Conservation (phyloP, 2,113 vertebrate species). For the Guaruba guarouba region DNA sequence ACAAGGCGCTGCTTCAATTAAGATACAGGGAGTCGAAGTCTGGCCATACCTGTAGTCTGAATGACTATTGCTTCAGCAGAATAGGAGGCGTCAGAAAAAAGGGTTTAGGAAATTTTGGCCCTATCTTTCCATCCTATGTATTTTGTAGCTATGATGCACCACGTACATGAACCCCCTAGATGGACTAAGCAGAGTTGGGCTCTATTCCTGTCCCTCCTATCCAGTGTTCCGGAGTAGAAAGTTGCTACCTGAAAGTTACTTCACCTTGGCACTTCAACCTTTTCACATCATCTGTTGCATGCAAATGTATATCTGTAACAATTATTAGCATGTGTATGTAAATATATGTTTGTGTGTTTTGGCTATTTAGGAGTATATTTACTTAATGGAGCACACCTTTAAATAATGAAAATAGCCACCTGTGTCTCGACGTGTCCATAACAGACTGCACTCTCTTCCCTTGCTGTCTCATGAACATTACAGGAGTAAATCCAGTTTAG, state of each 20-base stretch:
- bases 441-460: not conserved
- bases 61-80: not conserved
- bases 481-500: not conserved
- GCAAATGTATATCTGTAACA: not conserved
- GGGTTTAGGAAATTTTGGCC: not conserved
- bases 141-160: not conserved
- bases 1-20: not conserved
- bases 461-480: not conserved
- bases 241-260: not conserved
- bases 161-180: not conserved
- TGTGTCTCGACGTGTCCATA: not conserved
- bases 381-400: not conserved
- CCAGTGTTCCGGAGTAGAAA: not conserved
- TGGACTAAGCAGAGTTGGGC: not conserved
- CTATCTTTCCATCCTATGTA: not conserved
- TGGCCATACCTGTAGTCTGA: not conserved
- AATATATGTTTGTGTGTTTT: not conserved
- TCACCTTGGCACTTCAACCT: not conserved
- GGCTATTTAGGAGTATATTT: not conserved
- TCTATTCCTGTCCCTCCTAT: not conserved
- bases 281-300: conserved; percentile 25
- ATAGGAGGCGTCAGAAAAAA: not conserved
- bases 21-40: not conserved
- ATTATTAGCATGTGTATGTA: not conserved
- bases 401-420: not conserved